Evolutionary conservation across 2,797 vertebrate species (phyloP).

Genomic region (Hozukius guyotensis): DNA sequence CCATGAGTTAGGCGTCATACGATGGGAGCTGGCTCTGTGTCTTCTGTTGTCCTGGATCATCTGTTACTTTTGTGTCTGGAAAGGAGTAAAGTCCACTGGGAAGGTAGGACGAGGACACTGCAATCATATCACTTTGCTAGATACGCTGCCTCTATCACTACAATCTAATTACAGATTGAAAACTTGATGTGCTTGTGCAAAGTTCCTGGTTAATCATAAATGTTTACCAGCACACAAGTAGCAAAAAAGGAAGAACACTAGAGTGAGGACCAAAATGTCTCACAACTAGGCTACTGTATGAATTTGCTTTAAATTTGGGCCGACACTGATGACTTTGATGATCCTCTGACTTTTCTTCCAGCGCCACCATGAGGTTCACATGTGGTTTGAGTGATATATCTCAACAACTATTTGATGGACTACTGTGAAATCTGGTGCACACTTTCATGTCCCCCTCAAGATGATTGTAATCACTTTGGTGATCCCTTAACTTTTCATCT

Average conservation of each 20-base stretch:
- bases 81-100: constrained; percentile 95
- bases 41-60: constrained; percentile 93
- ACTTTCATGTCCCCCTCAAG: not conserved
- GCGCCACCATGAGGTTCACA: not conserved
- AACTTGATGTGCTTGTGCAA: not conserved
- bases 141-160: not conserved
- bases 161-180: not conserved
- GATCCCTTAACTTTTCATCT: not conserved
- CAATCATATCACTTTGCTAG: not conserved
- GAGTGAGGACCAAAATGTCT: not conserved
- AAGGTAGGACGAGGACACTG: constrained; percentile 82
- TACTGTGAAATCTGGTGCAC: not conserved
- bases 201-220: not conserved
- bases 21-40: constrained; percentile 94
- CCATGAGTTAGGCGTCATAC: constrained; percentile 87
- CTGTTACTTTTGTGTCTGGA: constrained; percentile 98
- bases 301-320: not conserved
- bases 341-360: not conserved
- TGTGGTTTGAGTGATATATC: not conserved
- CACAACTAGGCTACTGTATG: not conserved
- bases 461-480: not conserved
- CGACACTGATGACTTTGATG: not conserved
- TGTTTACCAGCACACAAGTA: not conserved
- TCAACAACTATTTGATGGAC: not conserved
- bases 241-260: not conserved